Percentiles rank a stretch among this genome's conserved stretches.
Conservation (phyloP, 2,888 invertebrate genomes). For the Pyrochroa serraticornis region DNA sequence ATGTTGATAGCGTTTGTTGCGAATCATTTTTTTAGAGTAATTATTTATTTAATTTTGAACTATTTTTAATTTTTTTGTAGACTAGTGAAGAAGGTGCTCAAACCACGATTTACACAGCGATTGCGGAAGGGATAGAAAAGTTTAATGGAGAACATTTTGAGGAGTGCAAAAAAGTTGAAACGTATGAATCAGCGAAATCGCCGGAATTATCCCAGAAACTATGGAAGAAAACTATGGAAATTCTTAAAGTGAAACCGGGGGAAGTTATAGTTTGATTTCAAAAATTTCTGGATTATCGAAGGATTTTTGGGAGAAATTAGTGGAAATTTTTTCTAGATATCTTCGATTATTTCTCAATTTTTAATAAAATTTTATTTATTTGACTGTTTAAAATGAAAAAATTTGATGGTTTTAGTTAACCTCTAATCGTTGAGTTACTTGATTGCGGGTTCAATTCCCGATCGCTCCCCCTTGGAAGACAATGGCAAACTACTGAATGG, state of each 20-base stretch:
- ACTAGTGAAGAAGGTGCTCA: conserved; percentile 32
- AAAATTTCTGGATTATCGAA: too few relatives aligned
- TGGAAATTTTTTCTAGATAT: too few relatives aligned
- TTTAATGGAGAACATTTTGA: conserved; percentile 43
- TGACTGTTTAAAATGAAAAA: too few relatives aligned
- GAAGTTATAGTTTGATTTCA: too few relatives aligned
- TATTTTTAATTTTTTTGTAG: conserved; percentile 28
- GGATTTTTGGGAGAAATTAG: too few relatives aligned
- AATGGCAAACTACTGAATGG: too few relatives aligned
- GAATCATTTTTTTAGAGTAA: not conserved
- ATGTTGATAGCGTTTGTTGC: not conserved
- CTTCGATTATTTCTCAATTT: too few relatives aligned
- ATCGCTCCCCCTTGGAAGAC: too few relatives aligned
- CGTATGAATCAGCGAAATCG: not conserved
- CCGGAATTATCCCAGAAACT: conserved; percentile 6
- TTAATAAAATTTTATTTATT: too few relatives aligned
- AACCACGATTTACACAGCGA: conserved; percentile 42
- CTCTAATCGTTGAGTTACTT: too few relatives aligned
- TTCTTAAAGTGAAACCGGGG: conserved; percentile 6
- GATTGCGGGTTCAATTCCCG: too few relatives aligned
- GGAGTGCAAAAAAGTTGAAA: conserved; percentile 36
- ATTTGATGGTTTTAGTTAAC: too few relatives aligned
- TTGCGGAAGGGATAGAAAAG: conserved; percentile 41
- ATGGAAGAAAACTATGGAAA: conserved; percentile 14
- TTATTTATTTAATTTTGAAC: conserved; percentile 2